phyloP scores from a whole-genome alignment of 2,888 invertebrate species.

The Plutella xylostella region DNA sequence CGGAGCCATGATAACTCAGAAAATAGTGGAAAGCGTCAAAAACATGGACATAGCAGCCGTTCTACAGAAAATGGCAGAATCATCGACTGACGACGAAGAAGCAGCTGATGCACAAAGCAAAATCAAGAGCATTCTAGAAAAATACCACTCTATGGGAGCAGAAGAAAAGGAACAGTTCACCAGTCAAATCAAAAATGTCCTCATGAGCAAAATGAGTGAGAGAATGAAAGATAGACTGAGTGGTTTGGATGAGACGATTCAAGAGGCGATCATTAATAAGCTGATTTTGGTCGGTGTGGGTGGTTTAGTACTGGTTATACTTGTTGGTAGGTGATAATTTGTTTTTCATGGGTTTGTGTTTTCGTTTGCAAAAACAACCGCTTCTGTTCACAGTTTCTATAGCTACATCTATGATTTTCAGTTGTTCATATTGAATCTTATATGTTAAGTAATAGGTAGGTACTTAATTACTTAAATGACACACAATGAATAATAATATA shows the following conservation, averaged over 20 bases:
- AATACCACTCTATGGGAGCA: constrained; percentile 32
- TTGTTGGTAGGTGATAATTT: constrained; percentile 22
- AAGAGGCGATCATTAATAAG: constrained; percentile 33
- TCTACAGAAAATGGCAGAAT: constrained; percentile 40
- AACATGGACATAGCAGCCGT: constrained; percentile 44
- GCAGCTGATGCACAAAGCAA: constrained; percentile 36
- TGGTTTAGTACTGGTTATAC: constrained; percentile 21
- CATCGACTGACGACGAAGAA: constrained; percentile 37
- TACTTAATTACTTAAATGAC: too few relatives aligned
- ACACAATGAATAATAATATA: too few relatives aligned
- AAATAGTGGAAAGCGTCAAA: constrained; percentile 39
- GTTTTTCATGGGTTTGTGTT: neutral
- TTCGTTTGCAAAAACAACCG: neutral
- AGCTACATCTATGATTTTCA: too few relatives aligned
- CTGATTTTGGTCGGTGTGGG: constrained; percentile 34
- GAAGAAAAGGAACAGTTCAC: constrained; percentile 42
- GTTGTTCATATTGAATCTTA: too few relatives aligned
- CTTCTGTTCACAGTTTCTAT: too few relatives aligned
- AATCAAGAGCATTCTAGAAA: constrained; percentile 33
- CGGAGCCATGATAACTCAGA: constrained; percentile 35
- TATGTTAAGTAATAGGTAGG: too few relatives aligned
- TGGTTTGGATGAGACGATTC: constrained; percentile 39
- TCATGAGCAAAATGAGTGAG: constrained; percentile 34
- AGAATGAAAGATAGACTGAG: constrained; percentile 38
- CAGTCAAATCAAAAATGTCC: constrained; percentile 38